Evolutionary conservation across 2,797 vertebrate species (phyloP).

Genomic region (Chaetodon trifasciatus): DNA sequence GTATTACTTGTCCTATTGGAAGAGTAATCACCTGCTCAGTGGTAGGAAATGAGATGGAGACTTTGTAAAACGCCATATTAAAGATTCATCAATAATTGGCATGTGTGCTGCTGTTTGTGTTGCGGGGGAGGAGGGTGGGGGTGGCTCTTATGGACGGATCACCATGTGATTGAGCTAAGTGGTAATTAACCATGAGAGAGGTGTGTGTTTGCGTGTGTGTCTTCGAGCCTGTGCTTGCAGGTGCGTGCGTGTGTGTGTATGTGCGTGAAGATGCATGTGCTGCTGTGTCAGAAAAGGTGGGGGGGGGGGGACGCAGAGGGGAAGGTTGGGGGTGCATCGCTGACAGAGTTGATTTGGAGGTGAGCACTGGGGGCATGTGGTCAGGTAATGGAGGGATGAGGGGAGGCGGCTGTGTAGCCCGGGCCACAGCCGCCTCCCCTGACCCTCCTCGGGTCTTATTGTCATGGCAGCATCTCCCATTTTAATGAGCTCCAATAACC

Average conservation of each 20-base stretch:
- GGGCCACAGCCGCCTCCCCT: constrained; percentile 49
- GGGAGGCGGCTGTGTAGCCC: not conserved
- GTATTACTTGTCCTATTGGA: constrained; percentile 41
- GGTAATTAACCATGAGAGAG: constrained; percentile 79
- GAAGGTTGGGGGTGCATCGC: constrained; percentile 51
- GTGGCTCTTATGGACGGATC: constrained; percentile 73
- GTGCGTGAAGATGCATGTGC: constrained; percentile 43
- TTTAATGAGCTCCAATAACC: constrained; percentile 87
- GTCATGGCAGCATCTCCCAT: constrained; percentile 80
- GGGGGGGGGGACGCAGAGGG: constrained; percentile 34
- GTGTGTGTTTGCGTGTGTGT: constrained; percentile 53
- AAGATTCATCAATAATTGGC: constrained; percentile 87
- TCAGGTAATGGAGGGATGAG: constrained; percentile 65
- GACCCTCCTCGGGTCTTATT: constrained; percentile 81
- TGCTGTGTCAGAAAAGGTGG: constrained; percentile 38
- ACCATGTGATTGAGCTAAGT: constrained; percentile 81
- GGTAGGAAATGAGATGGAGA: constrained; percentile 80
- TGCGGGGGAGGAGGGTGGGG: constrained; percentile 53
- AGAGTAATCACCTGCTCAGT: constrained; percentile 72
- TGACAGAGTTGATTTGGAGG: constrained; percentile 78
- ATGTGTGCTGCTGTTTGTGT: constrained; percentile 81
- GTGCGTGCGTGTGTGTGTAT: constrained; percentile 43
- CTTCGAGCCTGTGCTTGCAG: constrained; percentile 23
- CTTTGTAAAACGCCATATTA: constrained; percentile 83
- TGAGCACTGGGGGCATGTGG: constrained; percentile 69